Conservation (phyloP, 2,888 invertebrate genomes). For the Morpho achilles region DNA sequence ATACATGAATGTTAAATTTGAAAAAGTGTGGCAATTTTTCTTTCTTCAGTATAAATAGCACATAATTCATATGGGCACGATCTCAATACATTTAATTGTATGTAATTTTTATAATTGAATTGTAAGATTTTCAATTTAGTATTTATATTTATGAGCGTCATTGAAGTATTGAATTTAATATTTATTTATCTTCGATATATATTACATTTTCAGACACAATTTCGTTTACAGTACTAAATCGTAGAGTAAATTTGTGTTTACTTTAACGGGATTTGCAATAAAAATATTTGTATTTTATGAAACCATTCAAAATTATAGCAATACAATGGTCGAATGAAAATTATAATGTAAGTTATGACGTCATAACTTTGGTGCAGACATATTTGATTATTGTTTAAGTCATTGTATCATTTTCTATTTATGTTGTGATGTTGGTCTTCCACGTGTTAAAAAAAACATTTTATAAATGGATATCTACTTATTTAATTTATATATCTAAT, state of each 20-base stretch:
- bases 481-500: slow-evolving; percentile 48
- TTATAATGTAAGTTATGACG: slow-evolving; percentile 8
- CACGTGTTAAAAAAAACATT: slow-evolving; percentile 49
- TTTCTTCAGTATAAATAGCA: slow-evolving; percentile 39
- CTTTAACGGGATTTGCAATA: slow-evolving; percentile 26
- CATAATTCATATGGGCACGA: slow-evolving; percentile 57
- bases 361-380: slow-evolving; percentile 52
- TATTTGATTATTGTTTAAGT: slow-evolving; percentile 46
- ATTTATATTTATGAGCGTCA: slow-evolving; percentile 18
- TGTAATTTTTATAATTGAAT: slow-evolving; percentile 50
- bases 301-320: slow-evolving; percentile 21
- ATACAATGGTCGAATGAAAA: slow-evolving; percentile 13
- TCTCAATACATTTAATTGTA: slow-evolving; percentile 56
- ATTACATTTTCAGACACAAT: neutral
- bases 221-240: slow-evolving; percentile 25
- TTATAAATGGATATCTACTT: slow-evolving; percentile 57
- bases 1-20: too few relatives aligned
- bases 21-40: too few relatives aligned
- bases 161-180: slow-evolving; percentile 11
- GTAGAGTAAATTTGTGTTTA: slow-evolving; percentile 13
- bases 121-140: slow-evolving; percentile 26
- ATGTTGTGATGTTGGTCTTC: slow-evolving; percentile 78
- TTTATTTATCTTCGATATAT: slow-evolving; percentile 2
- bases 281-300: slow-evolving; percentile 3
- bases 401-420: slow-evolving; percentile 66